Conservation (phyloP, 2,113 vertebrate species). For the Capreolus pygargus region DNA sequence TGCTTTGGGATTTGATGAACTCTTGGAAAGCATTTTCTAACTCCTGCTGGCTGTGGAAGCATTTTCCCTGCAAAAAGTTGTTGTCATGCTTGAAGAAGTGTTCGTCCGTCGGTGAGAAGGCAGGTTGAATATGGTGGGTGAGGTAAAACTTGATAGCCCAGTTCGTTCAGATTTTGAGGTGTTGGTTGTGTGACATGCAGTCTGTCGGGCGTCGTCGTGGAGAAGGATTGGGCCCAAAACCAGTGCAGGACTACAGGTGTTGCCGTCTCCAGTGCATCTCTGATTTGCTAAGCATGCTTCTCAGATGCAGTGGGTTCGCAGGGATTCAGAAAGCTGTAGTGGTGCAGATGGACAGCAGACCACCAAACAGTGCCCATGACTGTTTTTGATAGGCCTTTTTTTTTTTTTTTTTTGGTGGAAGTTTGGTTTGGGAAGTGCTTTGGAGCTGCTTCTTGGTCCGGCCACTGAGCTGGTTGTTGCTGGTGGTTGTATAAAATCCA, state of each 20-base stretch:
- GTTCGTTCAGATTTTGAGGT: background rate
- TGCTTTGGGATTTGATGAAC: background rate
- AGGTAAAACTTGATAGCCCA: background rate
- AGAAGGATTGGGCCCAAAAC: background rate
- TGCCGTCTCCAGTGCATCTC: background rate
- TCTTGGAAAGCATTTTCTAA: background rate
- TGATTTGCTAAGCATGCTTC: background rate
- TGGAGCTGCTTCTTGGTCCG: background rate
- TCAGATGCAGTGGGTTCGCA: background rate
- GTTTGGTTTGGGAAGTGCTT: background rate
- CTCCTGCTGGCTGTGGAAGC: background rate
- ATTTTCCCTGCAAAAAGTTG: background rate
- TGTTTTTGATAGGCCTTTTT: background rate
- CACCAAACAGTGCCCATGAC: background rate
- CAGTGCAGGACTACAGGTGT: background rate
- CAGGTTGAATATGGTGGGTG: background rate
- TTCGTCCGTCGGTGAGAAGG: background rate
- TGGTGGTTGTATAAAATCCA: background rate
- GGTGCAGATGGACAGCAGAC: background rate
- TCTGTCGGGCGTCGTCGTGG: background rate
- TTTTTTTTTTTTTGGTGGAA: background rate
- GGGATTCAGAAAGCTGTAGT: background rate
- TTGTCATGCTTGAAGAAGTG: background rate
- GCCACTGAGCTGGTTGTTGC: background rate
- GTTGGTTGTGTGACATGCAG: background rate